Base-by-base conservation (phyloP, 1,140 invertebrate species). In the Odontomachus brunneus region DNA sequence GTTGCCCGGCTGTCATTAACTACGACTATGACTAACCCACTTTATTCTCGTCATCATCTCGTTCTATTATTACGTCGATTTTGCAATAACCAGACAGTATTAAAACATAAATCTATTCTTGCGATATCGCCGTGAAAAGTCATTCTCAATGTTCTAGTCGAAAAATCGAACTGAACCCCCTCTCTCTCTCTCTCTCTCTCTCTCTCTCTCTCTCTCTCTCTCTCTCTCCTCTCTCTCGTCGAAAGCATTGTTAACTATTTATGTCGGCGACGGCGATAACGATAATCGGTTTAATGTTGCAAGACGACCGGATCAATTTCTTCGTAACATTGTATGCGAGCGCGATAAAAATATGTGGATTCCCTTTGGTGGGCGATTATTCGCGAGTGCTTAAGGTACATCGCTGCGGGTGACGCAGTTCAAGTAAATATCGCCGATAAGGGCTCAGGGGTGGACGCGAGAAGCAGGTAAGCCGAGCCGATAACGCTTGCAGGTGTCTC, bases 401-500 rank as follows among this genome's bases (percentile, higher is more conserved):
- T 44, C 24, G 49, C 9, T 33, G 49, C 49, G 69, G 51, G 69
- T 84, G 75, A 86, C 83, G 84, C 29, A 69, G 63, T 67, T 57
- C 69, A 71, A 82, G 84, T 86, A 87, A 87, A 87, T 55, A 84
- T 69, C 38, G 38, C 1, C 71, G 85, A 87, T 87, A 87, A 87
- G 81, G 73, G 67, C 48, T 44, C 22, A 7, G 51, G 86, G 69
- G 69, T 75, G 63, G 33, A 66, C 59, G n/a, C 17, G 82, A 82
- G 84, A 69, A 76, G 74, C 63, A 15, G 38, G 85, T 84, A 86
- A 88, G 83, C 63, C 83, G 84, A 91, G 84, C 33, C 73, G 89
- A 87, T 89, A 90, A 89, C 82, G 83, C 38, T 53, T 83, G 84
- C 88, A 88, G 88, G 89, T 89, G 89, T 89, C 73, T 87, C 81